A percentile compares a stretch with the other conserved stretches of the same genome.
Conservation (phyloP, 2,113 vertebrate genomes). For the Phrynosoma platyrhinos region DNA sequence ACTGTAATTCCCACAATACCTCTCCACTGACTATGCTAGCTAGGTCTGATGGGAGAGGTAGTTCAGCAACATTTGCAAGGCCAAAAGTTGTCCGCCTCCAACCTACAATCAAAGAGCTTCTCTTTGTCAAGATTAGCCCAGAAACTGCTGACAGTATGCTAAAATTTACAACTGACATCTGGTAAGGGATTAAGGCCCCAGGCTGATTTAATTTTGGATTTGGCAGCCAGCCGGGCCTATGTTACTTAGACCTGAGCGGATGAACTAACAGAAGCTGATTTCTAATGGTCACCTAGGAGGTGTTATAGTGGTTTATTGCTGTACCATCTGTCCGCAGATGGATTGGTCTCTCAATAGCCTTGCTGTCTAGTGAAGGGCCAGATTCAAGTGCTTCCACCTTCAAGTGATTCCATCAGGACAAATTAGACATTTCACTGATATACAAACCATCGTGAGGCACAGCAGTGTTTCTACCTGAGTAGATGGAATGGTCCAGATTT, state of each 20-base stretch:
- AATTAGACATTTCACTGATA: background rate
- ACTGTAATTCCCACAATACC: too few species aligned
- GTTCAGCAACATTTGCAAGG: too few species aligned
- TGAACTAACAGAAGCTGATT: background rate
- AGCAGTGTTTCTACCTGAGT: background rate
- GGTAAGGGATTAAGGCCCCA: background rate
- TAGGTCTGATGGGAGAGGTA: too few species aligned
- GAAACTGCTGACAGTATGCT: too few species aligned
- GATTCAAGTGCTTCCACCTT: background rate
- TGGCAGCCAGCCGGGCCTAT: background rate
- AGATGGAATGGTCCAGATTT: background rate
- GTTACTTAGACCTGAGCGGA: background rate
- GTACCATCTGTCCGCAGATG: background rate
- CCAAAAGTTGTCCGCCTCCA: too few species aligned
- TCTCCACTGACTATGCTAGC: too few species aligned
- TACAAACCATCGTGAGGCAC: background rate
- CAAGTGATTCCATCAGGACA: background rate
- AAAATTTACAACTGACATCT: background rate
- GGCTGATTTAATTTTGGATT: background rate
- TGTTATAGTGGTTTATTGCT: background rate
- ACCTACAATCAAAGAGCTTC: background rate
- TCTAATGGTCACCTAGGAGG: background rate
- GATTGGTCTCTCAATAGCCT: background rate
- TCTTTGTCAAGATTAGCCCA: background rate
- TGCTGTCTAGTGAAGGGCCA: background rate